Conservation (phyloP, 2,888 invertebrate species). For the Poecilus cupreus region DNA sequence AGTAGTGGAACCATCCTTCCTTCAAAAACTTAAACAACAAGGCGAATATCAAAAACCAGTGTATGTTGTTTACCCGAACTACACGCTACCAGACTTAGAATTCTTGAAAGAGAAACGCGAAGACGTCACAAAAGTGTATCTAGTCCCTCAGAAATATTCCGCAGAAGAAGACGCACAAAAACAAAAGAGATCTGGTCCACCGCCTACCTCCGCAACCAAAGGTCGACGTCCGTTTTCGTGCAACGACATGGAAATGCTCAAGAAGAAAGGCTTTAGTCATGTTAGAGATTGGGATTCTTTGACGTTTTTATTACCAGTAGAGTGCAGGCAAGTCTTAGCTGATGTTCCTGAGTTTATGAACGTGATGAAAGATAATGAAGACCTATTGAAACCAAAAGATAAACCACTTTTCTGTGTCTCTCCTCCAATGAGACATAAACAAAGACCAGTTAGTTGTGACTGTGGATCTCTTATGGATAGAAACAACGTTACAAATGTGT, state of each 20-base stretch:
- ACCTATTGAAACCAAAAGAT: conserved; percentile 68
- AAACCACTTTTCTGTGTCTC: conserved; percentile 77
- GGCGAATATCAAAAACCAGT: conserved; percentile 80
- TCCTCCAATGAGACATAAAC: conserved; percentile 74
- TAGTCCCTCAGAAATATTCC: conserved; percentile 69
- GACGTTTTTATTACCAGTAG: conserved; percentile 89
- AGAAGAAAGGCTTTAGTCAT: conserved; percentile 87
- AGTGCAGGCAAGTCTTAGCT: conserved; percentile 85
- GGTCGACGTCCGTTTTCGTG: conserved; percentile 84
- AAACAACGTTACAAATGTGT: conserved; percentile 76
- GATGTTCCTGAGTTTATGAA: conserved; percentile 87
- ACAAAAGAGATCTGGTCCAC: neutral
- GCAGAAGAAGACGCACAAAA: conserved; percentile 63
- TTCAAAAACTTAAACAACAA: conserved; percentile 78
- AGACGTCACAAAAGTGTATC: conserved; percentile 71
- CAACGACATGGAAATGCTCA: conserved; percentile 87
- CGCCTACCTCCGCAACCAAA: conserved; percentile 65
- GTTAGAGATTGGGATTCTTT: conserved; percentile 96
- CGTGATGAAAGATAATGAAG: conserved; percentile 77
- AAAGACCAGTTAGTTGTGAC: conserved; percentile 78
- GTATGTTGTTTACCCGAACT: conserved; percentile 93
- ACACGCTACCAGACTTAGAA: conserved; percentile 90
- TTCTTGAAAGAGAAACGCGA: conserved; percentile 78
- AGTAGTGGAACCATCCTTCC: conserved; percentile 82
- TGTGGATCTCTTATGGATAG: conserved; percentile 73